Base-by-base conservation (phyloP, 2,113 vertebrate species). In the Silurus meridionalis region DNA sequence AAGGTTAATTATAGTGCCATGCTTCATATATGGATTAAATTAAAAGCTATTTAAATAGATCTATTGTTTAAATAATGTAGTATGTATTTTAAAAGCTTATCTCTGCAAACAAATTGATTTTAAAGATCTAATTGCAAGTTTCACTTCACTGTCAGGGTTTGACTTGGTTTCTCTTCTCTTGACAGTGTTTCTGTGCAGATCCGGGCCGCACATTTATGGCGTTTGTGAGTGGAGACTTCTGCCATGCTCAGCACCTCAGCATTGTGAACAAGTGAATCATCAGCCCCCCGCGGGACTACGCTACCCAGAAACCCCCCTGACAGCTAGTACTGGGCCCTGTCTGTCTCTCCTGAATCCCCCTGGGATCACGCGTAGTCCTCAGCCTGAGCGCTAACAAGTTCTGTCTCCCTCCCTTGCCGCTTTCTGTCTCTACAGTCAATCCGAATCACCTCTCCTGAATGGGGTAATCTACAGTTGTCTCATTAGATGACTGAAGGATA, bases 191-290 rank as follows among this genome's bases (percentile, higher is more conserved):
- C 96, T 91, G 95, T 95, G 96, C 96, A 94, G 95, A 97, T 95
- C 95, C 94, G 90, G 94, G 96, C 93, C 94, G 93, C 95, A 97
- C 97, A 97, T 99, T 97, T 99, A 99, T 99, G 98, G 98, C 98
- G 97, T 97, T 97, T 97, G 95, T 96, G 96, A 96, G 97, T 94
- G 96, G 97, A 95, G 98, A 99, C 89, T 99, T 99, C 95, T 99
- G 98, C 98, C 98, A 98, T 96, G 98, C 98, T 96, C 98, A 99
- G 98, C 98, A 99, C 98, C 96, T 97, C 95, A 90, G 93, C 97
- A 95, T 95, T 66, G 96, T 95, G 92, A 96, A 97, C 96, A 97
- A 99, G 97, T 99, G 97, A 99, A 97, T 96, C 91, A 92, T 90
- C 91, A 89, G 88, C 92, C 93, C 92, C 92, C 90, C 23, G 53